A percentile compares a stretch with the other conserved stretches of the same genome.
Conservation (phyloP, 2,797 vertebrate genomes). For the Artibeus lituratus region DNA sequence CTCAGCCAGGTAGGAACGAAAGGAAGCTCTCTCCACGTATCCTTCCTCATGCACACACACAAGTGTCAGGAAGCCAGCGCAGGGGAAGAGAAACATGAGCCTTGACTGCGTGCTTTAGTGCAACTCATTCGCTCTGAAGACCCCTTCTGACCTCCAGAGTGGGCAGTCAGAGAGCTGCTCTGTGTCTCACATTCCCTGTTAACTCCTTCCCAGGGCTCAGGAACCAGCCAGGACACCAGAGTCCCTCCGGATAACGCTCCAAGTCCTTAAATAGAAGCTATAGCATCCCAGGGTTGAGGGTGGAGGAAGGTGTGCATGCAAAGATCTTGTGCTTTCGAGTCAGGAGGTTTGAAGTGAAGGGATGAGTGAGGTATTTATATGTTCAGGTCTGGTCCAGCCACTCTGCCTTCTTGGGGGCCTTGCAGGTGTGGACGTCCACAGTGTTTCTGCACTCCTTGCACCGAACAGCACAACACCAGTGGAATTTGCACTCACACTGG, state of each 20-base stretch:
- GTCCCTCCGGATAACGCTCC: conserved; percentile 46
- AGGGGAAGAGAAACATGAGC: conserved; percentile 28
- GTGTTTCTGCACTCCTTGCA: conserved; percentile 95
- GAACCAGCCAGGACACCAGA: conserved; percentile 41
- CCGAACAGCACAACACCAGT: conserved; percentile 97
- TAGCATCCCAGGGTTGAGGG: conserved; percentile 61
- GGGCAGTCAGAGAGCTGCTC: conserved; percentile 3
- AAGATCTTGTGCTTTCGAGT: conserved; percentile 71
- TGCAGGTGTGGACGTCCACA: conserved; percentile 97
- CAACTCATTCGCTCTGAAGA: conserved; percentile 54
- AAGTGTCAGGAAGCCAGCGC: conserved; percentile 27
- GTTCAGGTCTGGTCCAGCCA: conserved; percentile 93
- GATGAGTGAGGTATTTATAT: conserved; percentile 15
- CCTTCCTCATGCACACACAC: conserved; percentile 33
- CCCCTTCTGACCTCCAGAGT: conserved; percentile 35
- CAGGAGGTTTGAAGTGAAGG: conserved; percentile 60
- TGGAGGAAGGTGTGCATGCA: conserved; percentile 68
- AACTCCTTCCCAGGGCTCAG: conserved; percentile 62
- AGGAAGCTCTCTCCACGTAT: not conserved
- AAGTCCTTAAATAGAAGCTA: conserved; percentile 62
- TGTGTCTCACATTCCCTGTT: conserved; percentile 32
- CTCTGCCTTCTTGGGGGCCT: conserved; percentile 94
- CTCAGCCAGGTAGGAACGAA: conserved; percentile 7
- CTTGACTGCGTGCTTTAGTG: conserved; percentile 59
- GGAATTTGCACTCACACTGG: conserved; percentile 99